These are phyloP conservation scores for Syngnathus rostellatus DNA, from an alignment of 2,797 vertebrate species.

Conservation along the genomic window DNA sequence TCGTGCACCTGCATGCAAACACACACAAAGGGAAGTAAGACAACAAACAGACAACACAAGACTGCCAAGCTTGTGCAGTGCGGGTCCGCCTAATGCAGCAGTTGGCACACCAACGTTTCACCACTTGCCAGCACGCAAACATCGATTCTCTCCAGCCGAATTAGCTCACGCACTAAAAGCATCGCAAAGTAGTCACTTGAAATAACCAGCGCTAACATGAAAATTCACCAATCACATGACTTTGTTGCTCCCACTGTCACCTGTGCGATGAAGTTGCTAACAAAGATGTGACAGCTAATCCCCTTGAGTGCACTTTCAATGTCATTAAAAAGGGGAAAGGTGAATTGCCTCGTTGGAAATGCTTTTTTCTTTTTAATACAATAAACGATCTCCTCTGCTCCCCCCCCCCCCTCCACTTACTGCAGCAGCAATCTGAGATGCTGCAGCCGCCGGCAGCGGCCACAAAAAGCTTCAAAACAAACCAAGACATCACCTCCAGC, in stretches of 20 bases:
- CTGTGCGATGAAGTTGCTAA: background rate
- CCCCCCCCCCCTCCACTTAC: conserved; percentile 11
- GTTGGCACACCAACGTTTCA: background rate
- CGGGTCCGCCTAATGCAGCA: background rate
- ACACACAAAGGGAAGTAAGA: conserved; percentile 5
- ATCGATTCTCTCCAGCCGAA: background rate
- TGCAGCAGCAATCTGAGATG: conserved; percentile 67
- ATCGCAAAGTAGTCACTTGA: background rate
- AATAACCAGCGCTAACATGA: background rate
- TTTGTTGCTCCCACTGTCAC: background rate
- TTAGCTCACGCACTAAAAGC: background rate
- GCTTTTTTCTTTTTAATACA: conserved; percentile 30
- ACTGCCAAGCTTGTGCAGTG: background rate
- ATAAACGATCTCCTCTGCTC: conserved; percentile 20
- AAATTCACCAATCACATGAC: background rate
- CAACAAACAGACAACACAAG: background rate
- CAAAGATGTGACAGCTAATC: background rate
- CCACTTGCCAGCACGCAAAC: background rate
- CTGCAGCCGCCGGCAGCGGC: conserved; percentile 33
- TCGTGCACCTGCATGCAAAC: conserved; percentile 33
- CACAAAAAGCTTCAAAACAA: conserved; percentile 16
- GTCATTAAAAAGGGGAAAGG: background rate
- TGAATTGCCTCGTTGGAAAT: background rate
- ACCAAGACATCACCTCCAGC: background rate
- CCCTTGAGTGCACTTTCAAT: background rate